Base-by-base conservation (phyloP, 2,888 invertebrate genomes). In the Pilophorus perplexus region DNA sequence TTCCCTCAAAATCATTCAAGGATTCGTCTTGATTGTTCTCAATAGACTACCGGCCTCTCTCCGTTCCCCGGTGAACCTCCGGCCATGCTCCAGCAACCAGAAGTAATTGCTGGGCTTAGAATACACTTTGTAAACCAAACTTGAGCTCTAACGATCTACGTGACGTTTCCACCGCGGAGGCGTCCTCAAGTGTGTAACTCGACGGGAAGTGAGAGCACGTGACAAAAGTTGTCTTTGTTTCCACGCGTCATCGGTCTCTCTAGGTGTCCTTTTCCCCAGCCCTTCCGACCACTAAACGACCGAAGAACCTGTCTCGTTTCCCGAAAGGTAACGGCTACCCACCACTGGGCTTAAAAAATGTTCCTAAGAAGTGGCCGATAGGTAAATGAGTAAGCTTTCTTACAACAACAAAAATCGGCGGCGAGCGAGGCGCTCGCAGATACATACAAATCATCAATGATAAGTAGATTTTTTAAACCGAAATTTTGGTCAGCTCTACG, bases 141-240 rank as follows among this genome's bases (percentile, higher is more conserved):
- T 52, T n/a, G n/a, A n/a, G 28, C 28, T 14, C 52, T 52, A 52
- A 52, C 55, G 38, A 57, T 38, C 38, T 57, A 57, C 55, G 55
- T 57, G 55, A 57, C 38, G 38, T 57, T 38, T 22, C 55, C n/a
- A n/a, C n/a, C 8, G 52, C n/a, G 48, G 14, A 6, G 12, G 44
- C 22, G 3, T 20, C 16, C 27, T 14, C 16, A 52, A 28, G 52
- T 52, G 52, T 52, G 28, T 52, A 18, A 10, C 28, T 16, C 3
- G 33, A 52, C 27, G 50, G 52, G 52, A 28, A 27, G 27, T 25
- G 2, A n/a, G 37, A 57, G 55, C 55, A 57, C 55, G 55, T 57
- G 55, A 57, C 55, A 57, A 37, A 57, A 57, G 20, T 57, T 57
- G 18, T 16, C 55, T 57, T 57, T 57, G 55, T 57, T 40, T 57